Base-by-base conservation (phyloP, 1,140 invertebrate genomes). In the Caenorhabditis latens region DNA sequence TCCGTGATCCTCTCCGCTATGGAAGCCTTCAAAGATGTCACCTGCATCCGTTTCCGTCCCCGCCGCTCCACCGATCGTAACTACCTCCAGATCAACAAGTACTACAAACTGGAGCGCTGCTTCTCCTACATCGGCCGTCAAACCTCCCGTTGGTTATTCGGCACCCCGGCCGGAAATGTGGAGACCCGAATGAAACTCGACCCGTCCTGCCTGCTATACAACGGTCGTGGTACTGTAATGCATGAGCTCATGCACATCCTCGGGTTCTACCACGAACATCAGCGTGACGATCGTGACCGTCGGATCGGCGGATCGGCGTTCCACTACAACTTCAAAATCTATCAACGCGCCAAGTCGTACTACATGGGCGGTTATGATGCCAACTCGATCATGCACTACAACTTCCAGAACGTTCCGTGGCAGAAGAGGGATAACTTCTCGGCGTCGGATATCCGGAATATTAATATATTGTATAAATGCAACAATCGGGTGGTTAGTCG, bases 201-300 rank as follows among this genome's bases (percentile, higher is more conserved):
- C 19, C 86, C 86, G 13, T 50, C 82, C 13, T 86, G 86, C 19
- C 82, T 86, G 21, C 48, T 65, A 0, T 86, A 83, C 75, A 86
- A 86, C 21, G 86, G 86, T 24, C 53, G 86, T 13, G 86, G 75
- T 65, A 86, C 86, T 48, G 86, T 86, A 5, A 83, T 83, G 75
- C 86, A 86, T n/a, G 86, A 86, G 82, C 40, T 86, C 43, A 86
- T 86, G 86, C 86, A 86, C 86, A 86, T 86, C 19, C 57, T 86
- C 3, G 86, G 86, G 50, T 86, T 86, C 86, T 86, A 86, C 61
- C 86, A 86, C 24, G 86, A 86, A 58, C 86, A 86, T n/a, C 86
- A 86, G 40, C 67, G 86, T 48, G 86, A 86, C 21, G 86, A 86
- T 48, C 75, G 86, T 65, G 86, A 86, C 42, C 75, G 48, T 63